Conservation (phyloP, 2,113 vertebrate genomes). For the Tympanuchus pallidicinctus region DNA sequence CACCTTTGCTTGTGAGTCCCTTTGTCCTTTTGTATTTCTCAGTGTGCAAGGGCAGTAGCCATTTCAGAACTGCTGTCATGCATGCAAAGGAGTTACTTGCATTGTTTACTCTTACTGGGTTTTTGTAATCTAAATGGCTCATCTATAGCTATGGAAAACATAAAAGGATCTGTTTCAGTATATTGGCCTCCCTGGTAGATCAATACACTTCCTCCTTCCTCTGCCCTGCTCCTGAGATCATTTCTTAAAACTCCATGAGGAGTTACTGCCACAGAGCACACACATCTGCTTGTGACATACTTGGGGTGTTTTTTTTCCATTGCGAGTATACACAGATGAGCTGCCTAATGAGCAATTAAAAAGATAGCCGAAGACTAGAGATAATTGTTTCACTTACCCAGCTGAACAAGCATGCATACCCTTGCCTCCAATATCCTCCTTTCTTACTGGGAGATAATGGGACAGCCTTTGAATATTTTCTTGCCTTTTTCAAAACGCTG, state of each 20-base stretch:
- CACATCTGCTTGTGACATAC: not conserved
- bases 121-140: not conserved
- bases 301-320: not conserved
- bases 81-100: not conserved
- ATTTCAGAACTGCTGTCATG: not conserved
- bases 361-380: not conserved
- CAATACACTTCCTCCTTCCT: not conserved
- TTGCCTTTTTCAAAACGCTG: not conserved
- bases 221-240: not conserved
- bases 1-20: fast-evolving
- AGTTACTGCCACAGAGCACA: fast-evolving
- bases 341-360: conserved; percentile 42
- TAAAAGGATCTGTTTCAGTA: not conserved
- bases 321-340: not conserved
- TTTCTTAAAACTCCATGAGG: fast-evolving
- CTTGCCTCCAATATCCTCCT: not conserved
- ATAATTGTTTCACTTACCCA: not conserved
- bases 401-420: not conserved
- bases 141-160: not conserved
- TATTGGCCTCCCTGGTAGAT: not conserved
- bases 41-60: not conserved
- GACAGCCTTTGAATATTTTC: not conserved
- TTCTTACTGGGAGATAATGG: not conserved
- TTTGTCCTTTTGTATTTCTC: fast-evolving
- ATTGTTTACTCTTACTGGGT: not conserved